Evolutionary conservation across 1,140 invertebrate species (phyloP), one percentile per base, ranked within the genome.

Genomic region (Harlomillsia oculata): DNA sequence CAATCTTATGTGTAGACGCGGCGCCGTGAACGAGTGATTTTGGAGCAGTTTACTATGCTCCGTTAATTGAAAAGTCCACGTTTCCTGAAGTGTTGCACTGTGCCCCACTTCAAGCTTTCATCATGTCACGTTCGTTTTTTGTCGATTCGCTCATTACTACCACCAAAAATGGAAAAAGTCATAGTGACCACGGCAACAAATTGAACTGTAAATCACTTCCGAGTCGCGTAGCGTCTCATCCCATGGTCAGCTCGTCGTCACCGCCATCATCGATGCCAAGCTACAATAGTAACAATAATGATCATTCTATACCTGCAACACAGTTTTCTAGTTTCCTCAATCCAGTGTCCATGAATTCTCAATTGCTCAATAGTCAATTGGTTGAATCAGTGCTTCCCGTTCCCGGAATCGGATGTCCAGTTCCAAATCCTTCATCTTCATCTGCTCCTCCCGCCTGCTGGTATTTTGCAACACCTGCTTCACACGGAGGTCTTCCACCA

Each of bases 131-230:
- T 2, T 54, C 55, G 9, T 62, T 62, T 39, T 58, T 58, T 28
- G 60, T 62, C 13, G 60, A 62, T 28, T 62, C 60, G 16, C 34
- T 62, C 14, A 62, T 62, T 26, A 62, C 50, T n/a, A n/a, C n/a
- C n/a, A 49, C 45, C 60, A 8, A 53, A 58, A 13, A 56, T 36
- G 18, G 43, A n/a, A 30, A 16, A n/a, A 20, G 25, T 26, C 2
- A 18, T 29, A 11, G 39, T 41, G n/a, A n/a, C n/a, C n/a, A n/a
- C 39, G 18, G 16, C 5, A 48, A 48, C 14, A 48, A 48, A 48
- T 18, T 32, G 21, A 25, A 16, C n/a, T 46, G n/a, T n/a, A n/a
- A n/a, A n/a, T n/a, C n/a, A n/a, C n/a, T n/a, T n/a, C n/a, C n/a
- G n/a, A n/a, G n/a, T n/a, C 26, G 44, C 13, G 23, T 41, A 30